phyloP scores from a whole-genome alignment of 2,797 vertebrate species.

The Sebastes miniatus region DNA sequence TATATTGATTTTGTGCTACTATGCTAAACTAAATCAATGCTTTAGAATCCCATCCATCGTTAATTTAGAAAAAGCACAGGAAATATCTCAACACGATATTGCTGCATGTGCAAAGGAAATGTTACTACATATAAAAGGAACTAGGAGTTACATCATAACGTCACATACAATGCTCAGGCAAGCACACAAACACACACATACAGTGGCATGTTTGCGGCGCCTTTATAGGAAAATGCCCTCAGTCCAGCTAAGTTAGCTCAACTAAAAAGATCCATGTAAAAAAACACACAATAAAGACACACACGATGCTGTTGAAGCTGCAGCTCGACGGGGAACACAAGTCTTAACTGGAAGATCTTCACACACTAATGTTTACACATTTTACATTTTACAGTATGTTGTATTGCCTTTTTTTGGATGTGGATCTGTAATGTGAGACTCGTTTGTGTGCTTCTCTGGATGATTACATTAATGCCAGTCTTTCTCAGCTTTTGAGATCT shows the following conservation, averaged over 20 bases:
- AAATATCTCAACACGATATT: slow-evolving; percentile 42
- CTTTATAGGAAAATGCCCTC: slow-evolving; percentile 65
- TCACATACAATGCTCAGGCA: slow-evolving; percentile 7
- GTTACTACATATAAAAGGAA: slow-evolving; percentile 38
- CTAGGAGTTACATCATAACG: slow-evolving; percentile 17
- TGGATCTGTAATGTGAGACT: not conserved
- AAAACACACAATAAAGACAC: slow-evolving; percentile 23
- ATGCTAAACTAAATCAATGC: slow-evolving; percentile 39
- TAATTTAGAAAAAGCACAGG: slow-evolving; percentile 41
- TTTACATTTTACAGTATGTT: slow-evolving; percentile 2
- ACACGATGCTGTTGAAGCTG: slow-evolving; percentile 39
- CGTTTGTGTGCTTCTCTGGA: slow-evolving; percentile 24
- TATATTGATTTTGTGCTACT: slow-evolving; percentile 51
- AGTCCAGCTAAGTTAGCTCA: slow-evolving; percentile 62
- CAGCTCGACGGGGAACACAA: slow-evolving; percentile 7
- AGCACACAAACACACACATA: not conserved
- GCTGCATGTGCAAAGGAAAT: slow-evolving; percentile 55
- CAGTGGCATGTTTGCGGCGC: slow-evolving; percentile 42
- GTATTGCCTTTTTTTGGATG: slow-evolving; percentile 5
- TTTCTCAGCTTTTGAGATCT: slow-evolving; percentile 1
- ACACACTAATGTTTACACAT: slow-evolving; percentile 19
- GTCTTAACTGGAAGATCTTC: slow-evolving; percentile 5
- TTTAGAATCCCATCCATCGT: slow-evolving; percentile 19
- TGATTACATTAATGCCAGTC: slow-evolving; percentile 15
- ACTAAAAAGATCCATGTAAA: slow-evolving; percentile 44